Base-by-base conservation (phyloP, 2,113 vertebrate species). In the Melanerpes formicivorus region DNA sequence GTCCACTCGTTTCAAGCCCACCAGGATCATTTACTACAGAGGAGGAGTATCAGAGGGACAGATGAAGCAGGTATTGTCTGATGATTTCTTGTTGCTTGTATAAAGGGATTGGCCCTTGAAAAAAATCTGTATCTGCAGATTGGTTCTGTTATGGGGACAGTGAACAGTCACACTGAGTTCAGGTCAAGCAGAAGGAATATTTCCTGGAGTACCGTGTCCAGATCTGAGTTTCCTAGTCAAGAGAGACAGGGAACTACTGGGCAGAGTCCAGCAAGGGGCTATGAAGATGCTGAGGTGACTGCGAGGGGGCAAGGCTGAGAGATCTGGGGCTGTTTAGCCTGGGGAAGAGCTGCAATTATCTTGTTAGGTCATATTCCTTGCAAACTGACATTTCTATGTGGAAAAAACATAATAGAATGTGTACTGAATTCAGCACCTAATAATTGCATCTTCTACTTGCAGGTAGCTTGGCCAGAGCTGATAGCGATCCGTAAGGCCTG, bases 381-480 rank as follows among this genome's bases (percentile, higher is more conserved):
- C 0, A 0, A 66, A 7, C 8, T 18, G 26, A 16, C 7, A 10
- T 55, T 59, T 62, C 21, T 58, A 70, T 5, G 3, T 0, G 10
- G 26, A 42, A 30, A 32, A n/a, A 14, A 60, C 80, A n/a, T 5
- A 46, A 21, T 55, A 14, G 5, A 27, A 12, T 12, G 9, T 16
- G 8, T 55, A 19, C 37, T 27, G 46, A 85, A 55, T 40, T 89
- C 27, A 88, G 71, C 66, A 44, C 30, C 34, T 73, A 17, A 72
- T 19, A 37, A 22, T 70, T 23, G 27, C 55, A 66, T 76, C 29
- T 85, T 95, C 42, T 59, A 23, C 78, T 96, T 95, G 48, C 94
- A 99, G 99, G 99, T 99, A 60, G 99, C 99, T 22, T 99, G 99
- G 99, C 99, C 99, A 7, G 99, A 99, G 95, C 98, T 99, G 73